Base-by-base conservation (phyloP, 2,888 invertebrate genomes). In the Polia nebulosa region DNA sequence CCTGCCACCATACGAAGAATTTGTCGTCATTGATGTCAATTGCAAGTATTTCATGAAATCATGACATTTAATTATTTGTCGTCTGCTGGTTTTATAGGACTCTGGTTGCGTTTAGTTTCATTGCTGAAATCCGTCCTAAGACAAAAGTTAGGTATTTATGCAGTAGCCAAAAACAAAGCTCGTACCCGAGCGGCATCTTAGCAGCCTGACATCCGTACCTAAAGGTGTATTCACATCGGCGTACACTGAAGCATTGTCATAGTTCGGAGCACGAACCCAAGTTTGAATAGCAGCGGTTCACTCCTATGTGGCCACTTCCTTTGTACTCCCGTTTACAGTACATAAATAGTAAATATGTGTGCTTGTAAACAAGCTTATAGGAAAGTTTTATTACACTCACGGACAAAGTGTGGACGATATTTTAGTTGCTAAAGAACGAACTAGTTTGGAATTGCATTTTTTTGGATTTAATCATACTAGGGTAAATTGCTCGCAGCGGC, bases 191-290 rank as follows among this genome's bases (percentile, higher is more conserved):
- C 86, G 71, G 36, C 90, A 90, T 92, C 76, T 92, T 94, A 94
- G 45, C 68, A 59, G 83, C 69, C 86, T 86, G 44, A 80, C 85
- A 78, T 81, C 79, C 76, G 82, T 88, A 86, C 85, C 87, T 91
- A 92, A 93, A 93, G 94, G 93, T 91, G 89, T 89, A 89, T 89
- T 91, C 93, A 91, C 93, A 91, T 90, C 76, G 91, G 88, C 85
- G 88, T 89, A 89, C 87, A 87, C 90, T 89, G 88, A 90, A 91
- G 90, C 93, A 94, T 94, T 94, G 94, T 94, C 93, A 93, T 93
- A 93, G 91, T 93, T 93, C 85, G 87, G 85, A 87, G 89, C 88
- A 77, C 84, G 84, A 86, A 85, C 76, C 80, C 87, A 86, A 90
- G 88, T 90, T 91, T 92, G 91, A 91, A 91, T 89, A 91, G 90